Conservation (phyloP, 1,140 invertebrate species). For the Mercenaria mercenaria region DNA sequence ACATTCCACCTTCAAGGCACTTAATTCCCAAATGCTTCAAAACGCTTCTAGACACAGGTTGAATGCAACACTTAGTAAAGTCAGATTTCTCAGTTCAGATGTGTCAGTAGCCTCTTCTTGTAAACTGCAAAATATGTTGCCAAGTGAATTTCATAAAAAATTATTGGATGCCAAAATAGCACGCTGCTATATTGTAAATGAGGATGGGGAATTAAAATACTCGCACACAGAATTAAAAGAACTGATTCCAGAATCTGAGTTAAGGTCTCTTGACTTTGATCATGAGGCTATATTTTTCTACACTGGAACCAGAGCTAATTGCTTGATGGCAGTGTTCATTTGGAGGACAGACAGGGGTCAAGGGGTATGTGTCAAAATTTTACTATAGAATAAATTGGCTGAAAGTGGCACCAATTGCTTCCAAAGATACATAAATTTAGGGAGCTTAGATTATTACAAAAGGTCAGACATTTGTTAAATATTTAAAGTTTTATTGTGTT, state of each 20-base stretch:
- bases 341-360: slow-evolving; percentile 76
- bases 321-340: slow-evolving; percentile 72
- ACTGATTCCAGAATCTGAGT: background rate
- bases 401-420: background rate
- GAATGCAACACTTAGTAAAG: background rate
- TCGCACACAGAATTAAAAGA: background rate
- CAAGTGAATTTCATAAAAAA: background rate
- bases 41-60: background rate
- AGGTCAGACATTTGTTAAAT: background rate
- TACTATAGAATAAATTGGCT: background rate
- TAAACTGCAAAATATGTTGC: background rate
- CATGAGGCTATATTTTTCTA: slow-evolving; percentile 76
- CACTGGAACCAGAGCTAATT: slow-evolving; percentile 65
- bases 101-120: background rate
- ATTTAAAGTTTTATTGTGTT: too few relatives aligned
- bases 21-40: background rate
- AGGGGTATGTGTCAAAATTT: slow-evolving; percentile 75
- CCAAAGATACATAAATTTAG: background rate
- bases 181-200: slow-evolving; percentile 41
- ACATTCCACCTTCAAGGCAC: background rate
- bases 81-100: background rate
- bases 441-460: background rate
- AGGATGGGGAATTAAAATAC: slow-evolving; percentile 11
- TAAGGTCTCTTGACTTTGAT: slow-evolving; percentile 48
- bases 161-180: slow-evolving; percentile 10